These are phyloP conservation scores for Drosophila mimica DNA, from an alignment of 2,888 invertebrate species.

Conservation along the genomic window DNA sequence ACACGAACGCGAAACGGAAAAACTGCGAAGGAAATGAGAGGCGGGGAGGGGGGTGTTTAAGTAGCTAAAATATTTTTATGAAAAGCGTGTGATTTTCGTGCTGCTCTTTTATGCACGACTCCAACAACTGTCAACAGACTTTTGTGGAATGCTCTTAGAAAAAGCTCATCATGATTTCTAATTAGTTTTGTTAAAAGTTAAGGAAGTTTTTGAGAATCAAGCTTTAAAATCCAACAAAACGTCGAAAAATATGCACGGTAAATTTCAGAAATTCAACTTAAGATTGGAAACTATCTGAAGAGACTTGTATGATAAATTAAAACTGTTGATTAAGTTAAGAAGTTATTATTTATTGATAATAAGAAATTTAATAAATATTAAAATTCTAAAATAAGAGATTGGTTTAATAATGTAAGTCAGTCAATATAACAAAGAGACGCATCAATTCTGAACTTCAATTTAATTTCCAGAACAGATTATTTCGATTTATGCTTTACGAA, in stretches of 20 bases:
- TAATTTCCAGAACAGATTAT: not conserved
- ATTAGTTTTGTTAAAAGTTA: not conserved
- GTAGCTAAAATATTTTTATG: conserved; percentile 48
- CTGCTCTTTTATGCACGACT: conserved; percentile 30
- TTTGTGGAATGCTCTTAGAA: conserved; percentile 19
- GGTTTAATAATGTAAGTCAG: not conserved
- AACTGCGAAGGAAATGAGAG: not conserved
- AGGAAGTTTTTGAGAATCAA: too few species aligned
- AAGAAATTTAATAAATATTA: not conserved
- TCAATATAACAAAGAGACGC: not conserved
- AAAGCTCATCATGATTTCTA: conserved; percentile 1
- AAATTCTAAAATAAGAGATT: not conserved
- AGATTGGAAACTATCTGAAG: not conserved
- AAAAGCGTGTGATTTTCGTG: conserved; percentile 50
- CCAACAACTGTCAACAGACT: conserved; percentile 24
- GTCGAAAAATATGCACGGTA: not conserved
- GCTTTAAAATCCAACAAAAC: not conserved
- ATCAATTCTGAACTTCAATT: not conserved
- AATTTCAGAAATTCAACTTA: not conserved
- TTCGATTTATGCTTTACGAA: not conserved
- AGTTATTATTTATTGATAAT: not conserved
- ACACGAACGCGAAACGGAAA: conserved; percentile 25
- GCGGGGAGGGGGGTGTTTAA: not conserved
- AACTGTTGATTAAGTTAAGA: not conserved
- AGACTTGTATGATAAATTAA: not conserved